A percentile compares a stretch with the other conserved stretches of the same genome.
phyloP scores from a whole-genome alignment of 2,797 vertebrate species.

The Rhincodon typus region DNA sequence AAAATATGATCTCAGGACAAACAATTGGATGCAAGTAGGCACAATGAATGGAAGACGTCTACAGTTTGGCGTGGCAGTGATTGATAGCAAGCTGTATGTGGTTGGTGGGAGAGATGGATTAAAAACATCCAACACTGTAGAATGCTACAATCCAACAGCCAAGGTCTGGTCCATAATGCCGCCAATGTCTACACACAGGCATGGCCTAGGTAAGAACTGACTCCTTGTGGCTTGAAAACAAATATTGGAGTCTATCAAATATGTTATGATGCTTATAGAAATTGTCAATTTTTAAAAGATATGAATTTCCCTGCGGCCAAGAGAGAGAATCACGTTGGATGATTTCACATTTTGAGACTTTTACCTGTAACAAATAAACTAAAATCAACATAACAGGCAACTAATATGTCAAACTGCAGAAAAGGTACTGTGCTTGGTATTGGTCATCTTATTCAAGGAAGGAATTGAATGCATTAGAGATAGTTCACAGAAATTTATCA shows the following conservation, averaged over 20 bases:
- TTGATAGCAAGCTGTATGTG: conserved; percentile 90
- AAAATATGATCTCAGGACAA: conserved; percentile 88
- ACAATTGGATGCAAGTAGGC: conserved; percentile 85
- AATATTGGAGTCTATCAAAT: background rate
- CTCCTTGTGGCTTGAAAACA: background rate
- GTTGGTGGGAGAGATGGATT: conserved; percentile 91
- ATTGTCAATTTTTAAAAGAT: background rate
- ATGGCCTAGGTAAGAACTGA: conserved; percentile 76
- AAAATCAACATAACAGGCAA: background rate
- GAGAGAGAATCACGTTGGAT: background rate
- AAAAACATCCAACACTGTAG: conserved; percentile 92
- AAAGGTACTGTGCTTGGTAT: too few species aligned
- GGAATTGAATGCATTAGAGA: too few species aligned
- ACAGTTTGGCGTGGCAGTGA: conserved; percentile 93
- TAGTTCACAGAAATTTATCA: too few species aligned
- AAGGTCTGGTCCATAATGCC: conserved; percentile 96
- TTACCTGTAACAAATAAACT: background rate
- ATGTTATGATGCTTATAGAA: background rate
- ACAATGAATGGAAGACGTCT: conserved; percentile 84
- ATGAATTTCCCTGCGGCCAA: background rate
- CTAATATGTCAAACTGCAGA: background rate
- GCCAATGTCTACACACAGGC: conserved; percentile 95
- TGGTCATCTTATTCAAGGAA: too few species aligned
- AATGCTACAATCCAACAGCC: conserved; percentile 83
- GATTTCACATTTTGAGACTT: background rate